These are phyloP conservation scores for Nycteola revayana DNA, from an alignment of 2,888 invertebrate species.

Conservation along the genomic window DNA sequence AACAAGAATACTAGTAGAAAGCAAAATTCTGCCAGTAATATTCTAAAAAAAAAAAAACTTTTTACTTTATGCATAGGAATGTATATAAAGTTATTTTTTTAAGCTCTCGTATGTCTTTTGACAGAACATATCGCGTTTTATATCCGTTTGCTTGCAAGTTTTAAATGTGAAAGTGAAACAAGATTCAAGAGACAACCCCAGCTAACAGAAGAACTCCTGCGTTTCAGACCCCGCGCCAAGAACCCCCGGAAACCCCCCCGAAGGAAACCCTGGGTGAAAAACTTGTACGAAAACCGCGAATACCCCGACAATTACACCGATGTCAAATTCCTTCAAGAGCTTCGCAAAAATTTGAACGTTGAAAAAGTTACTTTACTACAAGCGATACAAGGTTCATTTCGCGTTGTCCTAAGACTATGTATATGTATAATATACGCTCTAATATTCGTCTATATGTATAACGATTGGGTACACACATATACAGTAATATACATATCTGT, in stretches of 20 bases:
- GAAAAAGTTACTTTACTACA: constrained; percentile 86
- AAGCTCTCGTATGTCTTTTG: too few relatives aligned
- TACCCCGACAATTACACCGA: constrained; percentile 97
- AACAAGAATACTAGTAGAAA: too few relatives aligned
- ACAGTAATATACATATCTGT: constrained; percentile 83
- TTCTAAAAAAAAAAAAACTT: too few relatives aligned
- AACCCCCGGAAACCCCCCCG: constrained; percentile 39
- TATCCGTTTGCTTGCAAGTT: too few relatives aligned
- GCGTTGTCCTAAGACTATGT: constrained; percentile 91
- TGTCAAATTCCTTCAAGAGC: constrained; percentile 90
- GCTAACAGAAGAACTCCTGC: constrained; percentile 38
- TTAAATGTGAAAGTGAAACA: constrained; percentile 10
- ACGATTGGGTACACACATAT: constrained; percentile 84
- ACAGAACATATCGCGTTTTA: too few relatives aligned
- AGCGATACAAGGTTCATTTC: constrained; percentile 88
- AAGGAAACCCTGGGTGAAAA: constrained; percentile 90
- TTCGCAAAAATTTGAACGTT: constrained; percentile 91
- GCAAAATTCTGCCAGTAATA: too few relatives aligned
- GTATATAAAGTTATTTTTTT: too few relatives aligned
- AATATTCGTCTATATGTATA: constrained; percentile 87
- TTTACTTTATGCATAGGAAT: too few relatives aligned
- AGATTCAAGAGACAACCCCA: constrained; percentile 16
- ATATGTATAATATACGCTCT: constrained; percentile 88
- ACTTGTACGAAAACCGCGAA: constrained; percentile 92
- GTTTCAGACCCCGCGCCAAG: constrained; percentile 66